phyloP scores from a whole-genome alignment of 1,140 invertebrate species.

The Orchestia grillus region DNA sequence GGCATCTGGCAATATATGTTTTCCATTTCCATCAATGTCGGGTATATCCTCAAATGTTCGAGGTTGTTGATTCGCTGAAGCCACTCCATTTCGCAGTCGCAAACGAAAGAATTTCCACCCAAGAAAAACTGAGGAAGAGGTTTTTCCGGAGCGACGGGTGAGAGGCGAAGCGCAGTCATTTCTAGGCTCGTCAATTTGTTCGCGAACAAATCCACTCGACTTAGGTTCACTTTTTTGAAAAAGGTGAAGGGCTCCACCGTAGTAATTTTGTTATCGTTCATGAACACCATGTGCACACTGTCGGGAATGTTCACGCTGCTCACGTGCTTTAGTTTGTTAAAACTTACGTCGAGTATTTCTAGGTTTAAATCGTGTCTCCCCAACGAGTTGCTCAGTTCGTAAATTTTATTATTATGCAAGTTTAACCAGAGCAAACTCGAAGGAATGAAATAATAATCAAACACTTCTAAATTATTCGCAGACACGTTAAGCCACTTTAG shows the following conservation, averaged over 20 bases:
- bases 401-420: slow-evolving; percentile 88
- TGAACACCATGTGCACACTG: slow-evolving; percentile 82
- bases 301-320: slow-evolving; percentile 79
- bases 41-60: slow-evolving; percentile 82
- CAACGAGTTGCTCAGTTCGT: slow-evolving; percentile 88
- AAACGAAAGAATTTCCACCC: slow-evolving; percentile 88
- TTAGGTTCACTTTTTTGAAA: slow-evolving; percentile 85
- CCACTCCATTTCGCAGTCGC: slow-evolving; percentile 82
- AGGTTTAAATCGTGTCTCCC: slow-evolving; percentile 80
- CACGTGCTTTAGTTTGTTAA: slow-evolving; percentile 82
- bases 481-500: slow-evolving; percentile 92
- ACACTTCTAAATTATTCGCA: slow-evolving; percentile 89
- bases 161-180: slow-evolving; percentile 82
- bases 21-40: slow-evolving; percentile 90
- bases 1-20: slow-evolving; percentile 91
- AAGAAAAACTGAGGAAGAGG: slow-evolving; percentile 87
- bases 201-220: slow-evolving; percentile 85
- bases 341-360: slow-evolving; percentile 85
- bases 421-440: slow-evolving; percentile 87
- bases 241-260: slow-evolving; percentile 81
- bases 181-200: slow-evolving; percentile 87
- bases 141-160: slow-evolving; percentile 78
- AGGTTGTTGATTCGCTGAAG: slow-evolving; percentile 82
- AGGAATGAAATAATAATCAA: slow-evolving; percentile 90
- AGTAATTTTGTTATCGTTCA: slow-evolving; percentile 86